Base-by-base conservation (phyloP, 1,140 invertebrate species). In the Pygmarrhopalites habei region DNA sequence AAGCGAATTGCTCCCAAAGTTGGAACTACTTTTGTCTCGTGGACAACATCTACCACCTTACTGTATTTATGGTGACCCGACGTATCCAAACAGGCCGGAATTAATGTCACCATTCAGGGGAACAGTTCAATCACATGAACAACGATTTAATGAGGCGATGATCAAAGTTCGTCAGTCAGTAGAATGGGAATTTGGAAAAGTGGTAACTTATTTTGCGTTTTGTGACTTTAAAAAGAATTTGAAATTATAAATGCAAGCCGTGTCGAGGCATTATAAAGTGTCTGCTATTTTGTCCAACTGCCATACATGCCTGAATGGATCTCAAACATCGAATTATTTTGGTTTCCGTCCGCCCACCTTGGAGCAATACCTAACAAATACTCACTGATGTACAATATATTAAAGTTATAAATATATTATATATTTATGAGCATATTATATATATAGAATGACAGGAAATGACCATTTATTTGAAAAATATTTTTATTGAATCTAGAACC, bases 151-250 rank as follows among this genome's bases (percentile, higher is more conserved):
- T 23, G 17, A 26, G 15, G 26, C 19, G 21, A 61, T 61, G 60
- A 61, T 47, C 19, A 52, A 32, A 4, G 60, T 61, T 12, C 19
- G 49, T 0, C 15, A 61, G 26, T 46, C 49, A 12, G 60, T 53
- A 1, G 49, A 53, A 55, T 61, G 60, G 60, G 60, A 49, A 39
- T 61, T 61, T 61, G 14, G 23, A 1, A 53, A 61, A 53, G 30
- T 61, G 10, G 23, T 61, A 1, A 47, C 52, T n/a, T n/a, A 19
- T 23, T 61, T 41, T 5, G 21, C 47, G 10, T 61, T 53, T 39
- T 17, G 52, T 1, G 60, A 61, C 29, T 61, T 47, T 35, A 61
- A 61, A 43, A 61, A 61, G 28, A 61, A 61, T 43, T 29, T 61
- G 14, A 53, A 32, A 41, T 14, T 61, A 3, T 21, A 14, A n/a